Evolutionary conservation across 2,797 vertebrate genomes (phyloP), one percentile per base, ranked within the genome.

Genomic region (Sebastes paucispinis): DNA sequence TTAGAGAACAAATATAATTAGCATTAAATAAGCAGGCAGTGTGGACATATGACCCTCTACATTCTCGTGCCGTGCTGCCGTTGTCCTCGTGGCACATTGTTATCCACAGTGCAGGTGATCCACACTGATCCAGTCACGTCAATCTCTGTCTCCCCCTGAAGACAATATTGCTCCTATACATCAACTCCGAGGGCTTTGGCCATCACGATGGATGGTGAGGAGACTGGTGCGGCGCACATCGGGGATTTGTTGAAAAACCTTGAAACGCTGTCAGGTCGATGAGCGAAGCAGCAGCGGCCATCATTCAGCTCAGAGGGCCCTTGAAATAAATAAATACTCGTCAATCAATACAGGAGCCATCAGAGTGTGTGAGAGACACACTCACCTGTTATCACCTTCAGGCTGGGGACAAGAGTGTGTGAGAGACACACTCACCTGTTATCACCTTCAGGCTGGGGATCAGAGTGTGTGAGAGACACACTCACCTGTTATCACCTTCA

Each of bases 231-330:
- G 80, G 80, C 1, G 11, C 43, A 62, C 80, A 64, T 52, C 52
- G 25, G 82, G 86, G 80, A 87, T 89, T 88, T 87, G 86, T 70
- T 75, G 75, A 71, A 84, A 86, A 89, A 85, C 84, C 72, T 90
- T 86, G 81, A 88, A 88, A 86, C 2, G 20, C 60, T 80, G 86
- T 84, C 82, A 85, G 84, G 83, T 91, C 69, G 69, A 91, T 90
- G 79, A 84, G 69, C 64, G 76, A 67, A 32, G 67, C 73, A 79
- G 82, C 72, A 69, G 69, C 79, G 32, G 74, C 64, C 68, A 88
- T 90, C 80, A 83, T 81, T 91, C 79, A 87, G 31, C 79, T 79
- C 64, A 78, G 47, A 88, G 52, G 57, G 67, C 78, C 64, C 57
- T 77, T 29, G 50, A 50, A 32, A 4, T 43, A 77, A 24, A 52